Percentiles rank a stretch among this genome's conserved stretches.
phyloP scores from a whole-genome alignment of 2,113 vertebrate species.

The Cyphomyrus discorhynchus region DNA sequence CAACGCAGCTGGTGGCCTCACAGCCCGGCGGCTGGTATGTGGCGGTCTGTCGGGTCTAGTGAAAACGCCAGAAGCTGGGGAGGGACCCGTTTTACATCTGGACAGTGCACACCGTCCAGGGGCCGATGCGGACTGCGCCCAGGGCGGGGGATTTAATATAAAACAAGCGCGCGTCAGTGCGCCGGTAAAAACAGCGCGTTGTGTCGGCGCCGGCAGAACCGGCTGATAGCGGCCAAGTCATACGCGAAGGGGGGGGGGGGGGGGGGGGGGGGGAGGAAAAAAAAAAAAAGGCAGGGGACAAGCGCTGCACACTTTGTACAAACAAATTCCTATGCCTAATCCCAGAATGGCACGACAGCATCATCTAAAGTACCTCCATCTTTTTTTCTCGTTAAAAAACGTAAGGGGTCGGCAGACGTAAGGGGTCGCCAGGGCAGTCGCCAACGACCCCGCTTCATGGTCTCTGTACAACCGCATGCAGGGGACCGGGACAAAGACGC shows the following conservation, averaged over 20 bases:
- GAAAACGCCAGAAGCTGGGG: not conserved
- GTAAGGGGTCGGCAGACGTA: not conserved
- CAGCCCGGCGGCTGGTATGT: not conserved
- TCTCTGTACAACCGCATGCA: not conserved
- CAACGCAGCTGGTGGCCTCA: not conserved
- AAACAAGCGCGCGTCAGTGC: not conserved
- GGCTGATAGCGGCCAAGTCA: not conserved
- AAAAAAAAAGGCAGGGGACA: not conserved
- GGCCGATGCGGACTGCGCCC: not conserved
- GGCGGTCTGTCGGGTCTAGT: not conserved
- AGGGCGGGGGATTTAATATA: not conserved
- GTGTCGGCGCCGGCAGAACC: not conserved
- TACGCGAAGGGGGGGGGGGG: not conserved
- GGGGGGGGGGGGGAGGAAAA: too few relatives aligned
- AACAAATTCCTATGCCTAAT: not conserved
- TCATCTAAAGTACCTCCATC: not conserved
- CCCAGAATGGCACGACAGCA: not conserved
- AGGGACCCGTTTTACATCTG: not conserved
- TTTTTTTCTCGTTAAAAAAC: not conserved
- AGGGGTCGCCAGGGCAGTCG: not conserved
- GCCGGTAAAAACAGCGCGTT: not conserved
- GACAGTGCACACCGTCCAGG: not conserved
- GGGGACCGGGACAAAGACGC: not conserved
- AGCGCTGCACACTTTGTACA: not conserved
- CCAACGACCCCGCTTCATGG: not conserved